Evolutionary conservation across 2,888 invertebrate species (phyloP).

Genomic region (Dione vanillae): DNA sequence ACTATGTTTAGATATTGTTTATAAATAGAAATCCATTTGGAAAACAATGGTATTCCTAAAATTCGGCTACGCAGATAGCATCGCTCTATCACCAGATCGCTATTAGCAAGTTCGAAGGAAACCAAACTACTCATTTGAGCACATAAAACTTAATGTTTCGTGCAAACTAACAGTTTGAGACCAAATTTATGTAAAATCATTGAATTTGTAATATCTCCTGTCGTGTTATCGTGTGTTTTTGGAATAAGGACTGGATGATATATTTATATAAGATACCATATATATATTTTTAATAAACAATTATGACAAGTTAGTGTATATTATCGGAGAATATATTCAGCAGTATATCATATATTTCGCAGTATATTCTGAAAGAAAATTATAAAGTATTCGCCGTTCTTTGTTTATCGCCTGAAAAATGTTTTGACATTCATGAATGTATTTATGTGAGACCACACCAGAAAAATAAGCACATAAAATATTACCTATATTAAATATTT

Average conservation of each 20-base stretch:
- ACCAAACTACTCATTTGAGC: slow-evolving; percentile 68
- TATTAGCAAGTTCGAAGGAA: slow-evolving; percentile 52
- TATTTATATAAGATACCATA: neutral
- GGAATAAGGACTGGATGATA: slow-evolving; percentile 1
- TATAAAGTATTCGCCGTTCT: no score
- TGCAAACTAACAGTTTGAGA: slow-evolving; percentile 61
- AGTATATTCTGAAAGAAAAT: no score
- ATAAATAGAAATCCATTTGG: neutral
- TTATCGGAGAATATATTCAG: no score
- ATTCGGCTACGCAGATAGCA: slow-evolving; percentile 48
- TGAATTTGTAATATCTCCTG: slow-evolving; percentile 39
- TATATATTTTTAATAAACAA: neutral
- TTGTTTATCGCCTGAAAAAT: no score
- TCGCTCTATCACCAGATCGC: slow-evolving; percentile 50
- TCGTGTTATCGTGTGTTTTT: slow-evolving; percentile 38
- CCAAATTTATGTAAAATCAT: slow-evolving; percentile 59
- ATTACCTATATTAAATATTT: no score
- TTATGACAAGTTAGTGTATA: neutral
- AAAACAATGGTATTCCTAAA: slow-evolving; percentile 7
- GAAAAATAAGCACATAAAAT: no score
- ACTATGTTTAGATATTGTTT: neutral
- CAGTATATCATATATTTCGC: no score
- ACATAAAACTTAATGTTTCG: slow-evolving; percentile 68
- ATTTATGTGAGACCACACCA: no score
- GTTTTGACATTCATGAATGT: no score